Base-by-base conservation (phyloP, 2,888 invertebrate species). In the Sabatieria punctata region DNA sequence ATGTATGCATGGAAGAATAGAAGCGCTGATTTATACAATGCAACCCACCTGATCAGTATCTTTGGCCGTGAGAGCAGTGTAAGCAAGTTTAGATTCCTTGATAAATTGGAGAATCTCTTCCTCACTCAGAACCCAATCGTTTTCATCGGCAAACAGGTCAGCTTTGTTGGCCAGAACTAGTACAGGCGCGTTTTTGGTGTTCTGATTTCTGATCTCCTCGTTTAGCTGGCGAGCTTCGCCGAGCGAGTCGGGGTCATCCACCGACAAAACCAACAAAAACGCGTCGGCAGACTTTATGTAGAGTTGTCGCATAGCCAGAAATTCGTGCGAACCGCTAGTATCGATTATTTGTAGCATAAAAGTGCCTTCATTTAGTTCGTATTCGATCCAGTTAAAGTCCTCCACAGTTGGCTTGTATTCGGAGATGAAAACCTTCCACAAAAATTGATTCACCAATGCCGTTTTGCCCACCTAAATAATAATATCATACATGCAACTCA, bases 311-410 rank as follows among this genome's bases (percentile, higher is more conserved):
- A 62, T 62, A 4, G 60, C 61, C 4, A 62, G 49, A 38, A 63
- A 63, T 37, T 63, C 63, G 13, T 55, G 50, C 1, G 58, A 59
- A 11, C 62, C 62, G 27, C 56, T 53, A 2, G 57, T 59, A 47
- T 62, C 62, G 47, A 62, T 62, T 8, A 62, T 52, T 52, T 62
- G 47, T 19, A 57, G 48, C 22, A 52, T 35, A 27, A 51, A 36
- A 11, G 45, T 24, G 15, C 50, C 52, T 36, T 52, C 50, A 22
- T 51, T 52, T 8, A 51, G 41, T 24, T 59, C 63, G 50, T 63
- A 63, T 48, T 63, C 63, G 38, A 63, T 55, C 63, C 62, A 63
- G 49, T 63, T 57, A 49, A 64, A 63, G 43, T 63, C 63, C 48
- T 62, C 62, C 1, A 63, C 58, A 1, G 62, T 62, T 4, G 62